Evolutionary conservation across 2,888 invertebrate genomes (phyloP).

Genomic region (Drosophila buzzatii): DNA sequence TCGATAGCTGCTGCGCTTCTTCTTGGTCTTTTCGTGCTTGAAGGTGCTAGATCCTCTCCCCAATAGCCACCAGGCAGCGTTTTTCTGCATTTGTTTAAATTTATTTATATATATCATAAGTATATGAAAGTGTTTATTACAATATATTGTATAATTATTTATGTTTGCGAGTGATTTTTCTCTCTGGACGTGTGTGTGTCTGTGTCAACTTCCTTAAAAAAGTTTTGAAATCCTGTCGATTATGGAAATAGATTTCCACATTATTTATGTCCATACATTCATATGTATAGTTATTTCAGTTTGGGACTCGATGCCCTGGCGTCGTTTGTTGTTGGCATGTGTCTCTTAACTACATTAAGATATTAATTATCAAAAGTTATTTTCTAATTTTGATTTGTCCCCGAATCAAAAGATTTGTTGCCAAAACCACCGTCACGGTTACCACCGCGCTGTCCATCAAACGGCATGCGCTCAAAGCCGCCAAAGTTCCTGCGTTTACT

Average conservation of each 20-base stretch:
- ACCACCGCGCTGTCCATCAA: no score
- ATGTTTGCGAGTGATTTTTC: slow-evolving; percentile 15
- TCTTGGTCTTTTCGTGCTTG: slow-evolving; percentile 99
- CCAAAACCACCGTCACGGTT: slow-evolving; percentile 77
- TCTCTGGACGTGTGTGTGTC: slow-evolving; percentile 11
- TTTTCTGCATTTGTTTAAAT: slow-evolving; percentile 87
- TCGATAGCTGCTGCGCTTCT: slow-evolving; percentile 98
- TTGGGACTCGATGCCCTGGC: neutral
- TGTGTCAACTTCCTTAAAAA: slow-evolving; percentile 2
- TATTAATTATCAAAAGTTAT: slow-evolving; percentile 84
- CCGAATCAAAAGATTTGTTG: slow-evolving; percentile 88
- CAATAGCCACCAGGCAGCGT: slow-evolving; percentile 96
- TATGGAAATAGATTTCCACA: neutral
- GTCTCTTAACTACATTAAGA: slow-evolving; percentile 27
- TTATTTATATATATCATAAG: slow-evolving; percentile 11
- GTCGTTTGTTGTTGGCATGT: neutral
- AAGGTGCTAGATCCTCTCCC: slow-evolving; percentile 98
- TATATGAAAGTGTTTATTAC: slow-evolving; percentile 24
- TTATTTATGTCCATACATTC: neutral
- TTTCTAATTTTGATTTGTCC: slow-evolving; percentile 83
- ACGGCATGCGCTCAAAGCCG: no score
- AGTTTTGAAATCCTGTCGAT: slow-evolving; percentile 3
- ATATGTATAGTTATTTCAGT: slow-evolving; percentile 8
- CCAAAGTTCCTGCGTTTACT: no score
- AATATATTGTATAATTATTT: slow-evolving; percentile 22